Percentiles rank a stretch among this genome's conserved stretches.
Evolutionary conservation across 2,888 invertebrate species (phyloP).

Genomic region (Tachystola acroxantha): DNA sequence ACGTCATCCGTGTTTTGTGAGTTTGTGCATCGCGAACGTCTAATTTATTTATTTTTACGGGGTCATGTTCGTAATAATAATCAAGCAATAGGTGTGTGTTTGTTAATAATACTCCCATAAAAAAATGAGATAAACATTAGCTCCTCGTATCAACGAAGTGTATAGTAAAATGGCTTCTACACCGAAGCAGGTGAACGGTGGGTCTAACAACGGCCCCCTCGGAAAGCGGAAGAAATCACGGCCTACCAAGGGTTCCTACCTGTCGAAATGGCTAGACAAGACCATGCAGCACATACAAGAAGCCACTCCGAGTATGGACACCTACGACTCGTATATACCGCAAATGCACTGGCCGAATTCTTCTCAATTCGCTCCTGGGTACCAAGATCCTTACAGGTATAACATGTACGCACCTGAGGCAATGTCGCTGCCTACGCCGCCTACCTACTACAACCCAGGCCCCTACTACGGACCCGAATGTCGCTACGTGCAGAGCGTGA

Average conservation of each 20-base stretch:
- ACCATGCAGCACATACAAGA: constrained; percentile 65
- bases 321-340: constrained; percentile 51
- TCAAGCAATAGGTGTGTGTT: too few species aligned
- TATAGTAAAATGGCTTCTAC: constrained; percentile 69
- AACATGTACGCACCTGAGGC: constrained; percentile 79
- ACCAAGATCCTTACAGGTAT: constrained; percentile 70
- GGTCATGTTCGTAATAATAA: too few species aligned
- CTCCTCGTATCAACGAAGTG: constrained; percentile 1
- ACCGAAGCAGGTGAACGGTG: constrained; percentile 65
- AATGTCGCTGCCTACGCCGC: constrained; percentile 80
- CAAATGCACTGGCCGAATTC: constrained; percentile 45
- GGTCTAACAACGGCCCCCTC: constrained; percentile 54
- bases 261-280: constrained; percentile 74
- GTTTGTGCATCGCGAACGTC: too few species aligned
- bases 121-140: constrained; percentile 8
- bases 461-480: constrained; percentile 50
- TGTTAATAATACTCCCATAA: not conserved
- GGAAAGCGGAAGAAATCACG: constrained; percentile 73
- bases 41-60: too few species aligned
- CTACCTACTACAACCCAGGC: constrained; percentile 68
- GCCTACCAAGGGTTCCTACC: constrained; percentile 56
- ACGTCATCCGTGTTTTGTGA: too few species aligned
- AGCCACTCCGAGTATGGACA: constrained; percentile 54
- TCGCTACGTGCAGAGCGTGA: constrained; percentile 49
- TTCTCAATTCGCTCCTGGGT: constrained; percentile 59